Conservation (phyloP, 2,113 vertebrate genomes). For the Emberiza fucata region DNA sequence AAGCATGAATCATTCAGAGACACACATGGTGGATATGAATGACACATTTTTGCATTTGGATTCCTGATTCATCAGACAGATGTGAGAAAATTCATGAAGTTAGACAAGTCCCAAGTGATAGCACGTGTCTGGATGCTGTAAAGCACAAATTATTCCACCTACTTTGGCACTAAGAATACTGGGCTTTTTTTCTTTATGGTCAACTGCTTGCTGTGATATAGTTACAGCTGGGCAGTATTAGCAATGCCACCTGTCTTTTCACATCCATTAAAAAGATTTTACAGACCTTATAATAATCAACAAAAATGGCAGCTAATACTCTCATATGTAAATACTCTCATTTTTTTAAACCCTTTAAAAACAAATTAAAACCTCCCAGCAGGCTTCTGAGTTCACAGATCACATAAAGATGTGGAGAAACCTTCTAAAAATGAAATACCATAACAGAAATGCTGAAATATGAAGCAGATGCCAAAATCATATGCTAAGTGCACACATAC, state of each 20-base stretch:
- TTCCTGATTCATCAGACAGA: constrained; percentile 42
- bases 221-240: neutral
- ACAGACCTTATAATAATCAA: neutral
- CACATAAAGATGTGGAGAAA: neutral
- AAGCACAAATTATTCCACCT: constrained; percentile 27
- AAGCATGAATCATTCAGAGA: neutral
- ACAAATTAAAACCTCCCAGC: neutral
- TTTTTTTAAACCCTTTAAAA: neutral
- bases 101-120: constrained; percentile 23
- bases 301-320: neutral
- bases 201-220: neutral
- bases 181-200: neutral
- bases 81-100: constrained; percentile 17
- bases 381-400: neutral
- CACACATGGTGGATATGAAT: neutral
- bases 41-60: neutral
- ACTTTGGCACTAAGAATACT: constrained; percentile 1
- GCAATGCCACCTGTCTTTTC: neutral
- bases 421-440: neutral
- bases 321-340: neutral
- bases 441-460: neutral
- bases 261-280: neutral
- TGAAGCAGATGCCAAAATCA: neutral
- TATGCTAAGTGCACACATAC: neutral
- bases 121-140: neutral